Base-by-base conservation (phyloP, 2,888 invertebrate species). In the Portevinia maculata region DNA sequence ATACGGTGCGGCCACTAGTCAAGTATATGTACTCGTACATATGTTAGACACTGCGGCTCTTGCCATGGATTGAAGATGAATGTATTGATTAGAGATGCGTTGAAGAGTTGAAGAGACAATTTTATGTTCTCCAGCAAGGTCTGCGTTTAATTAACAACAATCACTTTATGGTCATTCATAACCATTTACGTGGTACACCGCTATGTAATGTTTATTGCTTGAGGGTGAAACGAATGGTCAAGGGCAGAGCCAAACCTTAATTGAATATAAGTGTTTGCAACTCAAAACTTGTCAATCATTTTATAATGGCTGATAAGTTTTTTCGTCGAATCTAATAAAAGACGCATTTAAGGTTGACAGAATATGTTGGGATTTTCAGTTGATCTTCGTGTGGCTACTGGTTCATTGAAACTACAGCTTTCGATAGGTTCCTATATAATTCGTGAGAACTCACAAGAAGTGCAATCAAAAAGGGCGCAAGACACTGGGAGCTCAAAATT, bases 31-130 rank as follows among this genome's bases (percentile, higher is more conserved):
- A n/a, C n/a, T n/a, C n/a, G n/a, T n/a, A n/a, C n/a, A n/a, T n/a
- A n/a, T 30, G 70, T 59, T 59, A 59, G 69, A 69, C 55, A 55
- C 34, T 55, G 67, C 24, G 67, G 53, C 46, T 69, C 46, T 53
- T 28, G 50, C 11, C n/a, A 41, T 15, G 13, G 34, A 15, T 8
- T 15, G 32, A 28, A 11, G 44, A n/a, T 21, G 24, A 24, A 46
- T 50, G 48, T 5, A 39, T 59, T 50, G 39, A 32, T 19, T 48
- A 21, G 57, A 11, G 8, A 48, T 13, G 37, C 48, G 37, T 24
- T 7, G 57, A 30, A 13, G 50, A 70, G 70, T n/a, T n/a, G n/a
- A n/a, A n/a, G n/a, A n/a, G n/a, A n/a, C n/a, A 70, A 59, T 48
- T 39, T 50, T 21, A 13, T 17, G 15, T 50, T 34, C 39, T 30